Evolutionary conservation across 2,113 vertebrate genomes (phyloP).

Genomic region (Melanotaenia duboulayi): DNA sequence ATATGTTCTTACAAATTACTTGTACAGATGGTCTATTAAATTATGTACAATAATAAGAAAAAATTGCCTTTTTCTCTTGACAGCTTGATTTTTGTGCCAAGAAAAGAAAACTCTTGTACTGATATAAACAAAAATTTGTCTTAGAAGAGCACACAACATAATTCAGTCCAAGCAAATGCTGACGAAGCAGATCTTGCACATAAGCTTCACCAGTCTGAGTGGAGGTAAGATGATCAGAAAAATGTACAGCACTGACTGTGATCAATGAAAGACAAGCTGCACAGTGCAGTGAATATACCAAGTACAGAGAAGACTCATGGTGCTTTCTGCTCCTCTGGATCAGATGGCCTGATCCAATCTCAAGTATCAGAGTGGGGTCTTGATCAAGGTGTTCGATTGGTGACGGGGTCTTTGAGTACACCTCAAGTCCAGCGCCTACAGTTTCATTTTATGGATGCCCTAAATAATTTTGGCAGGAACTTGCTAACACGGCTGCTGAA

Average conservation of each 20-base stretch:
- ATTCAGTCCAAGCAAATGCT: neutral
- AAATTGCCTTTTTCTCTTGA: neutral
- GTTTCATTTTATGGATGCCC: neutral
- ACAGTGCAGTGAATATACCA: neutral
- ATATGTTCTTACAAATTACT: neutral
- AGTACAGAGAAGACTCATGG: slow-evolving; percentile 1
- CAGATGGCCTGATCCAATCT: neutral
- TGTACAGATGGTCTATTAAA: slow-evolving; percentile 1
- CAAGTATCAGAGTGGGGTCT: neutral
- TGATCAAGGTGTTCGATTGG: neutral
- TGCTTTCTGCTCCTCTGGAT: too few relatives aligned
- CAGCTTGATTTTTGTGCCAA: neutral
- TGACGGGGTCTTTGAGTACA: neutral
- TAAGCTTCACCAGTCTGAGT: neutral
- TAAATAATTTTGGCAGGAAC: neutral
- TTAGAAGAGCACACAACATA: neutral
- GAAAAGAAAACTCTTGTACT: neutral
- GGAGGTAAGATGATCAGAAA: neutral
- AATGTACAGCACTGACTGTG: neutral
- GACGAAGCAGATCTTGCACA: slow-evolving; percentile 7
- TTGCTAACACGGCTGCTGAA: neutral
- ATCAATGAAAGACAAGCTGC: neutral
- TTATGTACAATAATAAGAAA: neutral
- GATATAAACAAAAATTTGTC: neutral
- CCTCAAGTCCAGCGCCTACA: too few relatives aligned